Base-by-base conservation (phyloP, 2,113 vertebrate genomes). In the Arenaria interpres region DNA sequence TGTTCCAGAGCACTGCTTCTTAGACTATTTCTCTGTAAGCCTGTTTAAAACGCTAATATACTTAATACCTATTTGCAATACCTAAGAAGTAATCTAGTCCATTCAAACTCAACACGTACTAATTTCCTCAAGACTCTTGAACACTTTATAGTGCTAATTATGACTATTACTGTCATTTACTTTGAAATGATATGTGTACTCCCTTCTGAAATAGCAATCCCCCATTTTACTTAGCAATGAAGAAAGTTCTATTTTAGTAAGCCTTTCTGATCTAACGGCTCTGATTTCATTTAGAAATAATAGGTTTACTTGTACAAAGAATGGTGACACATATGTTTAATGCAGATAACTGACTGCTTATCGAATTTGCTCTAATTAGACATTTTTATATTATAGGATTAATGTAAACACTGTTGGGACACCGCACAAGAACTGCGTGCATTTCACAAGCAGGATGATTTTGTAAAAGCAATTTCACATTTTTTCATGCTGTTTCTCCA, bases 141-240 rank as follows among this genome's bases (percentile, higher is more conserved):
- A 91, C 63, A 97, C 96, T 99, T 98, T 98, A 98, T 98, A 98
- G 97, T 98, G 97, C 96, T 99, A 99, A 99, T 99, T 98, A 98
- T 95, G 85, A 93, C 97, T 97, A 98, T 98, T 98, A 98, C 97
- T 95, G 96, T 97, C 98, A 98, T 98, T 98, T 98, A 97, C 97
- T 98, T 97, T 95, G 89, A 97, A 98, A 98, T 94, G 13, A 96
- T 97, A 96, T 77, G 64, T 94, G 96, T 96, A 72, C 89, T 98
- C 97, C 83, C 94, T 97, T 95, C 90, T 94, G 93, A 97, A 96
- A 93, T 41, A 97, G 95, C 98, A 98, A 98, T 97, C 81, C 79
- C 94, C 82, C 96, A 82, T 98, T 99, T 98, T 98, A 95, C 98
- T 98, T 98, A 95, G 97, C 97, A 98, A 98, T 97, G 97, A 98